Evolutionary conservation across 2,113 vertebrate genomes (phyloP).

Genomic region (Heterotilapia buettikoferi): DNA sequence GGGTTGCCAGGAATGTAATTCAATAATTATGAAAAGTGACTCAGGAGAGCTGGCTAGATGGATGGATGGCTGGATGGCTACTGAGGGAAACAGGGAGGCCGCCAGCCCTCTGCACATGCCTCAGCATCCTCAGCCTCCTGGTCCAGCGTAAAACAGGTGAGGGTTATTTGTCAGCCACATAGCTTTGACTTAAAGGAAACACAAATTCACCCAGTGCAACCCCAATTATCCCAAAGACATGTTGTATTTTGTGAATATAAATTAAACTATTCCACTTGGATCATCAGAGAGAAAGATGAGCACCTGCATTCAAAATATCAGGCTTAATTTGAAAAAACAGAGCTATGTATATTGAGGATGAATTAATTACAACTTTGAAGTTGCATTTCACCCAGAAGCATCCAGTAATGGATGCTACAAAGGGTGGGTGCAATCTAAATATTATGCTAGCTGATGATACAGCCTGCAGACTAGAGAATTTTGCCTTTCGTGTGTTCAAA

Average conservation of each 20-base stretch:
- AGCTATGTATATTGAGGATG: background rate
- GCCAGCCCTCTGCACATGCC: slow-evolving; percentile 24
- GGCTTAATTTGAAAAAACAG: background rate
- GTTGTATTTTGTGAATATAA: background rate
- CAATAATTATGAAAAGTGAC: slow-evolving; percentile 82
- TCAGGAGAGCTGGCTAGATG: slow-evolving; percentile 59
- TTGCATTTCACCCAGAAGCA: background rate
- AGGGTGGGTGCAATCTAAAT: background rate
- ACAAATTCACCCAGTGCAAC: background rate
- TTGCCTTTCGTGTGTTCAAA: background rate
- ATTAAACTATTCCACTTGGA: background rate
- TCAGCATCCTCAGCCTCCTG: slow-evolving; percentile 18
- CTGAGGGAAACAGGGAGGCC: background rate
- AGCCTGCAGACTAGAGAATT: background rate
- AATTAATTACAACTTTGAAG: background rate
- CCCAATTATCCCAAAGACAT: background rate
- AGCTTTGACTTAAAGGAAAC: background rate
- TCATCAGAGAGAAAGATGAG: background rate
- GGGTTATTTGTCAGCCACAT: background rate
- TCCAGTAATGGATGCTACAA: background rate
- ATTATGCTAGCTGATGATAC: background rate
- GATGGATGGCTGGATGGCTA: slow-evolving; percentile 30
- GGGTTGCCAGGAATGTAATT: slow-evolving; percentile 76
- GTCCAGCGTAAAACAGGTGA: slow-evolving; percentile 15
- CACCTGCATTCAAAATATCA: background rate